Percentiles rank a stretch among this genome's conserved stretches.
Evolutionary conservation across 2,888 invertebrate species (phyloP).

Genomic region (Chironomus riparius): DNA sequence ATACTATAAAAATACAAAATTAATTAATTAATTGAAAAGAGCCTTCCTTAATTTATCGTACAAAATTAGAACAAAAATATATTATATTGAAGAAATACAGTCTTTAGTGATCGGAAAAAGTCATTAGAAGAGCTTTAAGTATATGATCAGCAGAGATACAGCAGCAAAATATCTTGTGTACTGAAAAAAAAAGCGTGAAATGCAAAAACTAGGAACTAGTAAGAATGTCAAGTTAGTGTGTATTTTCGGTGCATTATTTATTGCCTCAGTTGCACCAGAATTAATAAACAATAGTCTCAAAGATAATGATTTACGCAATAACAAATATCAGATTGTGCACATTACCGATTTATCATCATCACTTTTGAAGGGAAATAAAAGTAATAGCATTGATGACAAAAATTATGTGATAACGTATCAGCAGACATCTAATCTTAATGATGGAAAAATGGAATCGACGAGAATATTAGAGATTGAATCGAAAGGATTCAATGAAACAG

Average conservation of each 20-base stretch:
- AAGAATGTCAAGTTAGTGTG: background rate
- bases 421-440: background rate
- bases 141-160: no score
- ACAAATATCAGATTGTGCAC: background rate
- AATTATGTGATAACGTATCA: constrained; percentile 13
- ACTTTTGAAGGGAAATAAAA: background rate
- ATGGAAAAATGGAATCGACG: background rate
- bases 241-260: background rate
- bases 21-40: background rate
- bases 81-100: background rate
- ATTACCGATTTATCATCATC: background rate
- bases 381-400: background rate
- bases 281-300: background rate
- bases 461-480: constrained; percentile 3
- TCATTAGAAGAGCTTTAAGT: no score
- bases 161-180: no score
- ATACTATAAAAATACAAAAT: no score
- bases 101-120: background rate
- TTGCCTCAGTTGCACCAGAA: no score
- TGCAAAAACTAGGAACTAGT: background rate
- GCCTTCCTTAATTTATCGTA: background rate
- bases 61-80: background rate
- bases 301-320: background rate
- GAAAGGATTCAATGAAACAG: background rate
- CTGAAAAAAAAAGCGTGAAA: background rate